Evolutionary conservation across 2,888 invertebrate genomes (phyloP).

Genomic region (Hecatera dysodea): DNA sequence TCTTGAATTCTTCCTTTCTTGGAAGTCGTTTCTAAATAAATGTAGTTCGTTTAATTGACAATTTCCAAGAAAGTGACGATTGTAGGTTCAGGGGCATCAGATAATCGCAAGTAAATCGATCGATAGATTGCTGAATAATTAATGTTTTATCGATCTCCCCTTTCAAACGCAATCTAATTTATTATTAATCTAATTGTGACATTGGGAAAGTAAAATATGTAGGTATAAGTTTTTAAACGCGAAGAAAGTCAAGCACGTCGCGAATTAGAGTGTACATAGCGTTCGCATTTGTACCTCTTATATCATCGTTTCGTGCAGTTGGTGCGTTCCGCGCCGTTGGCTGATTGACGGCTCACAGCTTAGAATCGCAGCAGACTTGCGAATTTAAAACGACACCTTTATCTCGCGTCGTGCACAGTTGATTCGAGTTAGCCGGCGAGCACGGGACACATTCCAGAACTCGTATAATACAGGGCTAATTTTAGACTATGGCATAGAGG

Average conservation of each 20-base stretch:
- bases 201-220: constrained; percentile 26
- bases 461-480: constrained; percentile 63
- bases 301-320: constrained; percentile 60
- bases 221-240: constrained; percentile 4
- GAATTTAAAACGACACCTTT: constrained; percentile 50
- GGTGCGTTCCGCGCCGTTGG: constrained; percentile 55
- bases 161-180: constrained; percentile 17
- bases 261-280: constrained; percentile 41
- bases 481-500: constrained; percentile 60
- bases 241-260: constrained; percentile 41
- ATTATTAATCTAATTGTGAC: background rate
- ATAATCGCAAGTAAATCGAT: constrained; percentile 36
- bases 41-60: constrained; percentile 20
- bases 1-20: too few relatives aligned
- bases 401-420: constrained; percentile 48
- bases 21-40: constrained; percentile 19
- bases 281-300: constrained; percentile 49
- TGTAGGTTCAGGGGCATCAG: constrained; percentile 29
- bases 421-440: constrained; percentile 53
- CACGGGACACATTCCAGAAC: constrained; percentile 68
- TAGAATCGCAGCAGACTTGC: constrained; percentile 38
- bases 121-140: constrained; percentile 33
- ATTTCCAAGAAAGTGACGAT: constrained; percentile 39
- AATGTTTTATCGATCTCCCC: constrained; percentile 25
- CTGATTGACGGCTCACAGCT: constrained; percentile 55